Base-by-base conservation (phyloP, 2,113 vertebrate species). In the Leptobrachium leishanense region DNA sequence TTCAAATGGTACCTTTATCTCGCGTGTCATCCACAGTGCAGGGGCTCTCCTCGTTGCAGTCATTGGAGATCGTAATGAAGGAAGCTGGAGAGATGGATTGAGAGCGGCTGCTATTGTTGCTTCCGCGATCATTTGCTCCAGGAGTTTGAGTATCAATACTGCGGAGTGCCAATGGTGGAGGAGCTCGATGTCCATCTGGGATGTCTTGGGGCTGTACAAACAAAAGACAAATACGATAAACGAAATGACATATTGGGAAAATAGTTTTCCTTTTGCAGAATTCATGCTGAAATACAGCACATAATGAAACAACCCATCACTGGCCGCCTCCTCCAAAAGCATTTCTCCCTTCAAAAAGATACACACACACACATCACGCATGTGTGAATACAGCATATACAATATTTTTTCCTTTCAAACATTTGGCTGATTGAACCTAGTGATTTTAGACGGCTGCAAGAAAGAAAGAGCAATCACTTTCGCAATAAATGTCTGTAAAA, bases 141-240 rank as follows among this genome's bases (percentile, higher is more conserved):
- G 98, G 98, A 0, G 98, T 99, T 82, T 99, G 98, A 0, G 98
- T 99, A 81, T 99, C 97, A 2, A 99, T 96, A 89, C 97, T 99
- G 84, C 98, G 95, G 83, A 97, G 95, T 0, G 88, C 92, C 6
- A 97, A 55, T 0, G 98, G 98, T 0, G 96, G 96, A 0, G 98
- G 98, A 0, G 98, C 98, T 0, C 97, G 97, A 78, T 99, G 98
- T 70, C 98, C 98, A 1, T 99, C 98, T 6, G 96, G 97, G 81
- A 98, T 95, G 59, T 99, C 98, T 84, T 98, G 97, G 3, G 95
- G 96, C 96, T 98, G 88, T 65, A 76, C 81, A 2, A 83, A 85
- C 77, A 15, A 55, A 41, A 43, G 76, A 81, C 12, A 73, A 59
- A 73, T 43, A 74, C 44, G 68, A 20, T 53, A 6, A 70, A 70